Percentiles rank a stretch among this genome's conserved stretches.
Evolutionary conservation across 2,797 vertebrate genomes (phyloP).

Genomic region (Hirundo rustica): DNA sequence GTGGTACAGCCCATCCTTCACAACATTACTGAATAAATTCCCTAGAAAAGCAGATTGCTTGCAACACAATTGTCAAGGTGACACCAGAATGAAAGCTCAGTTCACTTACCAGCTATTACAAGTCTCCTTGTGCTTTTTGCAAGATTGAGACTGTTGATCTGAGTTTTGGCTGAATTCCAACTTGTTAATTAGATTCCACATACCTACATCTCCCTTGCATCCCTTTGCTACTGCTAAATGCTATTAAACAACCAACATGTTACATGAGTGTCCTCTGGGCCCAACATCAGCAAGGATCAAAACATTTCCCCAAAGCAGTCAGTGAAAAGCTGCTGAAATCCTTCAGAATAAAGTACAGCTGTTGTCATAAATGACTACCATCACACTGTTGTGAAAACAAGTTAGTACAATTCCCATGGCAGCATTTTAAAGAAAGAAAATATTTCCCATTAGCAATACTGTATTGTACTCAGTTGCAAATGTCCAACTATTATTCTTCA

Average conservation of each 20-base stretch:
- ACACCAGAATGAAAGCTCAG: slow-evolving; percentile 26
- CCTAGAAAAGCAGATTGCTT: slow-evolving; percentile 2
- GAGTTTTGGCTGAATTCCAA: slow-evolving; percentile 19
- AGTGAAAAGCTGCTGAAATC: not conserved
- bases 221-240: not conserved
- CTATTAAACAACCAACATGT: not conserved
- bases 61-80: slow-evolving; percentile 33
- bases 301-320: not conserved
- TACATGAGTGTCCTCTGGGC: not conserved
- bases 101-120: slow-evolving; percentile 1
- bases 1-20: not conserved
- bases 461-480: not conserved
- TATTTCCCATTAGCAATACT: not conserved
- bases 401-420: not conserved
- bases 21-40: not conserved
- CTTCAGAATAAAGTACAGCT: not conserved
- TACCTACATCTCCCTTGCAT: not conserved
- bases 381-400: not conserved
- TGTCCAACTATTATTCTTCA: not conserved
- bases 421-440: not conserved
- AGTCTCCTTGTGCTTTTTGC: not conserved
- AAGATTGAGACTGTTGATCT: not conserved
- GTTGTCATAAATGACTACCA: not conserved
- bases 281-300: not conserved
- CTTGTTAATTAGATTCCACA: slow-evolving; percentile 32